Conservation (phyloP, 2,113 vertebrate genomes). For the Dasyprocta punctata region DNA sequence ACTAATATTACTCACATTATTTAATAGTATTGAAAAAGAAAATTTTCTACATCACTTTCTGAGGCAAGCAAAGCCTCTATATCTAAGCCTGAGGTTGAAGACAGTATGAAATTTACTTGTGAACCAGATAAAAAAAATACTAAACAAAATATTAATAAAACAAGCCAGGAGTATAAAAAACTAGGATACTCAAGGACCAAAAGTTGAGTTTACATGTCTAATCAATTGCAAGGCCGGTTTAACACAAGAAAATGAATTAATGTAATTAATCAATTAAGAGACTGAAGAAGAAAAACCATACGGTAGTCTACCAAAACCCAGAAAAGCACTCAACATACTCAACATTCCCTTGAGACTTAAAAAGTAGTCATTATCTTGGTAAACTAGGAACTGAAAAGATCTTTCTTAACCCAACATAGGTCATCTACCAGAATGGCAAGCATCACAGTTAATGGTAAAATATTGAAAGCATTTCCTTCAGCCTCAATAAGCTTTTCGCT, state of each 20-base stretch:
- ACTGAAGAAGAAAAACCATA: conserved; percentile 26
- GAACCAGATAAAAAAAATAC: conserved; percentile 4
- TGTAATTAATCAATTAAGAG: conserved; percentile 21
- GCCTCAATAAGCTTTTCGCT: background rate
- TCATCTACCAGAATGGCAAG: background rate
- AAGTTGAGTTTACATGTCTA: background rate
- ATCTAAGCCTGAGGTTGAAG: background rate
- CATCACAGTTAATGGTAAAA: conserved; percentile 2
- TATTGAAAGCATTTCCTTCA: background rate
- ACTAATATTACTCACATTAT: background rate
- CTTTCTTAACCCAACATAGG: conserved; percentile 14
- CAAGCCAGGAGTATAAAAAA: background rate
- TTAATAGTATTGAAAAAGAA: conserved; percentile 2
- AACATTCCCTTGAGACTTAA: conserved; percentile 19
- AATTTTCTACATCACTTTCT: background rate
- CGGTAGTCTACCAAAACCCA: background rate
- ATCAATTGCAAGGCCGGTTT: background rate
- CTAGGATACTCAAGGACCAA: background rate
- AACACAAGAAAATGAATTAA: conserved; percentile 25
- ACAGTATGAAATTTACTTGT: background rate
- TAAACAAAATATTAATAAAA: background rate
- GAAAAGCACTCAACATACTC: background rate
- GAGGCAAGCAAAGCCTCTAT: background rate
- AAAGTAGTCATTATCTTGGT: conserved; percentile 1
- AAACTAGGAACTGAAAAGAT: conserved; percentile 4